Percentiles rank a stretch among this genome's conserved stretches.
Conservation (phyloP, 92 coral and sea anemone species). For the Epizoanthus illoricatus region DNA sequence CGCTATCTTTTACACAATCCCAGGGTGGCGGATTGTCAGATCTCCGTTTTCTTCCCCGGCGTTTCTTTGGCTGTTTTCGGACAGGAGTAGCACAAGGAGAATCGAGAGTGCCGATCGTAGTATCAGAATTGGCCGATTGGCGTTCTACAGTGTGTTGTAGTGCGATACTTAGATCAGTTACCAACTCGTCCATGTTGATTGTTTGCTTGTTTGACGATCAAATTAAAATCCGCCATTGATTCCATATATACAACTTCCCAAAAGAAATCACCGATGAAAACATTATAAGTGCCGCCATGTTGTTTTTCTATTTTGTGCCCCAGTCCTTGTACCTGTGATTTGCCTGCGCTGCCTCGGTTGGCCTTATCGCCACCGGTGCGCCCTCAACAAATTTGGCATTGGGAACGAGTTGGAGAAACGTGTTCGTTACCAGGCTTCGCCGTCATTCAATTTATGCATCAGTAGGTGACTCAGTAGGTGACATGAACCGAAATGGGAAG, state of each 20-base stretch:
- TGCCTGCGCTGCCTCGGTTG: neutral
- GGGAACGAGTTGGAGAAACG: too few species aligned
- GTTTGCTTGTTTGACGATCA: neutral
- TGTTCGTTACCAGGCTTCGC: too few species aligned
- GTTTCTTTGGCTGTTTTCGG: slow-evolving; percentile 70
- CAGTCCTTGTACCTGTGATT: neutral
- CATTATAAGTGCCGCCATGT: slow-evolving; percentile 22
- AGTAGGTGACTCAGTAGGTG: too few species aligned
- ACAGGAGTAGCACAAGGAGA: slow-evolving; percentile 85
- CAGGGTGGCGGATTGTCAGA: slow-evolving; percentile 79
- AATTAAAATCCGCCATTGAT: neutral
- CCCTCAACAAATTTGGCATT: too few species aligned
- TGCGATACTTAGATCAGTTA: slow-evolving; percentile 74
- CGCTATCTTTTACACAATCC: slow-evolving; percentile 80
- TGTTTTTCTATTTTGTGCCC: slow-evolving; percentile 23
- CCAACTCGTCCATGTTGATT: slow-evolving; percentile 75
- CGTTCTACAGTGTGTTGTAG: slow-evolving; percentile 78
- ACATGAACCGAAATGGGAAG: too few species aligned
- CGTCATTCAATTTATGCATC: too few species aligned
- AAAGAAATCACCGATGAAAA: slow-evolving; percentile 9
- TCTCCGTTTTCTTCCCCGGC: slow-evolving; percentile 87
- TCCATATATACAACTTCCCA: neutral
- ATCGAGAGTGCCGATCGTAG: slow-evolving; percentile 80
- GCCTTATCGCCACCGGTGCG: too few species aligned
- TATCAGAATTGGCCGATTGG: slow-evolving; percentile 79